Percentiles rank a stretch among this genome's conserved stretches.
These are phyloP conservation scores for Drosophila meridionalis DNA, from an alignment of 2,888 invertebrate genomes.

Conservation along the genomic window DNA sequence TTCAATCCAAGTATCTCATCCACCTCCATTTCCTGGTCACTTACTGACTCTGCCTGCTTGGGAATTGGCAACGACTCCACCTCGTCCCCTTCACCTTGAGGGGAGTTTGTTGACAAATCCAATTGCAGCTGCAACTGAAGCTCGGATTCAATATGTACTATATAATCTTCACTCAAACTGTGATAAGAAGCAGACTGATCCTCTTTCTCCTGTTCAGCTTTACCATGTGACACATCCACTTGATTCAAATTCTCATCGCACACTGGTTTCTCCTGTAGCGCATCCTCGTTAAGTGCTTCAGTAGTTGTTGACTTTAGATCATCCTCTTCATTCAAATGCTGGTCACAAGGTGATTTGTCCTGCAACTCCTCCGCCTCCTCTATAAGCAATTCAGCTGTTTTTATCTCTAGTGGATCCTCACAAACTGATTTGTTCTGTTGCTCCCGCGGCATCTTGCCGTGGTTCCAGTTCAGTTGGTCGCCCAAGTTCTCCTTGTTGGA, in stretches of 20 bases:
- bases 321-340: not conserved
- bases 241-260: not conserved
- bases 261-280: not conserved
- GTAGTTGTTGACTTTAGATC: not conserved
- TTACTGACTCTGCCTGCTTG: not conserved
- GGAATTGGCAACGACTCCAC: not conserved
- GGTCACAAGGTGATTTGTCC: not conserved
- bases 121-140: not conserved
- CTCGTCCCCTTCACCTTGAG: not conserved
- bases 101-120: not conserved
- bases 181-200: not conserved
- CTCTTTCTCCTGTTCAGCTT: not conserved
- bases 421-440: not conserved
- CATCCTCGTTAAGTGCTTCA: not conserved
- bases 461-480: constrained; percentile 36
- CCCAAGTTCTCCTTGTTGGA: constrained; percentile 37
- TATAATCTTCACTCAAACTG: not conserved
- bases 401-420: not conserved
- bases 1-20: not conserved
- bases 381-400: not conserved
- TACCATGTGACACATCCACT: not conserved
- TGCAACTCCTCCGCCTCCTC: not conserved
- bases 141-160: constrained; percentile 4
- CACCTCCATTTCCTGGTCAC: not conserved
- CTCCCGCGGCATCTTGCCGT: not conserved